A percentile compares a stretch with the other conserved stretches of the same genome.
Evolutionary conservation across 2,797 vertebrate genomes (phyloP).

Genomic region (Catostomus latipinnis): DNA sequence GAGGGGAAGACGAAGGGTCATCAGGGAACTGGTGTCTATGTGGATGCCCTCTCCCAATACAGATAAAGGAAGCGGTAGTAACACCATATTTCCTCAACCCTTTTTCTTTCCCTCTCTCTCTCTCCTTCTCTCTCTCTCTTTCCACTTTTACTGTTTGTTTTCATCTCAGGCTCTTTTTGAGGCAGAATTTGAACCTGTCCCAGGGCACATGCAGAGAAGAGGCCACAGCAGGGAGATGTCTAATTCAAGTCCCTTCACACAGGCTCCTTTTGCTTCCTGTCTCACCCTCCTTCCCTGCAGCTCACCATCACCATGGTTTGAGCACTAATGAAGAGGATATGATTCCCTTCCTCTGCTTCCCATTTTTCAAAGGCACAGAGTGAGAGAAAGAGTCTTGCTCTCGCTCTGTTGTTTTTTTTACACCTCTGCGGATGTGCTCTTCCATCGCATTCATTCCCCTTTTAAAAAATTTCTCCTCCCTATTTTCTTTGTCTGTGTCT

Average conservation of each 20-base stretch:
- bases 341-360: slow-evolving; percentile 74
- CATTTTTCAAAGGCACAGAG: slow-evolving; percentile 74
- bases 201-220: slow-evolving; percentile 20
- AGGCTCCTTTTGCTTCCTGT: slow-evolving; percentile 38
- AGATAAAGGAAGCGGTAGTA: slow-evolving; percentile 23
- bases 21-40: slow-evolving; percentile 25
- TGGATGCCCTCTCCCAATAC: slow-evolving; percentile 15
- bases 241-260: slow-evolving; percentile 40
- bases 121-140: neutral
- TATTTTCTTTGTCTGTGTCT: neutral
- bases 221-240: slow-evolving; percentile 38
- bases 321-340: slow-evolving; percentile 81
- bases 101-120: slow-evolving; percentile 11
- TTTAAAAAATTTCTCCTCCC: neutral
- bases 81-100: slow-evolving; percentile 7
- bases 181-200: slow-evolving; percentile 21
- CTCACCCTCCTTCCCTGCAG: slow-evolving; percentile 19
- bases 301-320: slow-evolving; percentile 65
- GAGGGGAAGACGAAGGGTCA: neutral
- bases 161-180: slow-evolving; percentile 6
- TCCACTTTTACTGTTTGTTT: neutral
- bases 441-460: neutral
- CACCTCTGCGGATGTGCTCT: neutral
- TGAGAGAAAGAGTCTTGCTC: slow-evolving; percentile 57
- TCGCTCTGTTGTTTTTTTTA: neutral